A percentile compares a stretch with the other conserved stretches of the same genome.
Evolutionary conservation across 1,140 invertebrate species (phyloP).

Genomic region (Diorhabda carinulata): DNA sequence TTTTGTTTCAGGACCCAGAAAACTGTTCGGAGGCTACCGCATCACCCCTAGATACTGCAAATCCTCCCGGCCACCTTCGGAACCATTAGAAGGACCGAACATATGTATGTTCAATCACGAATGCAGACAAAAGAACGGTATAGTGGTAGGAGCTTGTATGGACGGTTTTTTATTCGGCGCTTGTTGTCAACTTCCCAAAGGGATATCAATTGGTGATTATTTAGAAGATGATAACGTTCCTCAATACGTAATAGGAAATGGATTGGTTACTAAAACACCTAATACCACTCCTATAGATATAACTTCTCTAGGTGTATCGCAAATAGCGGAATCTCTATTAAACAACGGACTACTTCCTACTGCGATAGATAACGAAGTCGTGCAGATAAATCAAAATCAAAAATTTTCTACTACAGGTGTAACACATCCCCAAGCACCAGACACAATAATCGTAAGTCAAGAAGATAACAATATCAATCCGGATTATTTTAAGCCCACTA

Average conservation of each 20-base stretch:
- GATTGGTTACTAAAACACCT: slow-evolving; percentile 24
- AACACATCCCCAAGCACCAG: slow-evolving; percentile 58
- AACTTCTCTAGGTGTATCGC: slow-evolving; percentile 47
- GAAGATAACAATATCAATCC: slow-evolving; percentile 62
- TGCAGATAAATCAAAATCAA: slow-evolving; percentile 42
- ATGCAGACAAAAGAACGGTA: slow-evolving; percentile 72
- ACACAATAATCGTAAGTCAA: slow-evolving; percentile 62
- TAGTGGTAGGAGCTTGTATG: slow-evolving; percentile 84
- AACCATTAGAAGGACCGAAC: slow-evolving; percentile 57
- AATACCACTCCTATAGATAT: slow-evolving; percentile 35
- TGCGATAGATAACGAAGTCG: slow-evolving; percentile 39
- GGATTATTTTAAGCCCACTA: slow-evolving; percentile 55
- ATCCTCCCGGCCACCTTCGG: slow-evolving; percentile 51
- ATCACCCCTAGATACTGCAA: slow-evolving; percentile 75
- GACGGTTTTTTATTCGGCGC: slow-evolving; percentile 88
- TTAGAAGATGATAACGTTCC: slow-evolving; percentile 44
- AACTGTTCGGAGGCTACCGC: slow-evolving; percentile 78
- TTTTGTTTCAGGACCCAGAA: slow-evolving; percentile 61
- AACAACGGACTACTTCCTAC: slow-evolving; percentile 41
- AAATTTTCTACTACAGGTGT: slow-evolving; percentile 46
- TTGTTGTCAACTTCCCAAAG: slow-evolving; percentile 70
- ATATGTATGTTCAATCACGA: slow-evolving; percentile 94
- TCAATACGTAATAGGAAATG: slow-evolving; percentile 30
- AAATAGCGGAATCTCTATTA: slow-evolving; percentile 53
- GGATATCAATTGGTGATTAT: slow-evolving; percentile 43